Conservation (phyloP, 2,888 invertebrate species). For the Proisotoma minuta region DNA sequence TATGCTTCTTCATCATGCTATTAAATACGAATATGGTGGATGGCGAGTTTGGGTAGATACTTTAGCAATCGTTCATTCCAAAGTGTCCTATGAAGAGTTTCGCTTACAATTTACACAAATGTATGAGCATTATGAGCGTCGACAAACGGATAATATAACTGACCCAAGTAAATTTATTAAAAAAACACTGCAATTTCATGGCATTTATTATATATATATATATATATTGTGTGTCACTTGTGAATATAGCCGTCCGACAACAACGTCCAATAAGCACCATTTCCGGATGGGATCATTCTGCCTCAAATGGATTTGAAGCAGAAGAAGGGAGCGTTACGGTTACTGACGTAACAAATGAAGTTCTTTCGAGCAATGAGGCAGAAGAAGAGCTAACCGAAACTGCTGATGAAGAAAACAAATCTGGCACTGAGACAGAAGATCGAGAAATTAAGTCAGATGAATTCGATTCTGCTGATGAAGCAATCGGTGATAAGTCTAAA, state of each 20-base stretch:
- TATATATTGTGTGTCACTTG: neutral
- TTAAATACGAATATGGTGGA: conserved; percentile 98
- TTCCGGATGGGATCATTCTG: conserved; percentile 78
- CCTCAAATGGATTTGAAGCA: conserved; percentile 37
- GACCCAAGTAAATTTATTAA: too few species aligned
- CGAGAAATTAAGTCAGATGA: conserved; percentile 16
- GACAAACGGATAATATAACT: conserved; percentile 88
- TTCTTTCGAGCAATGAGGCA: conserved; percentile 10
- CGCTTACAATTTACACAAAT: conserved; percentile 95
- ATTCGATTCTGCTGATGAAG: conserved; percentile 11
- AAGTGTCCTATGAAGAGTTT: conserved; percentile 98
- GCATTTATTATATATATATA: neutral
- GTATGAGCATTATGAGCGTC: conserved; percentile 92
- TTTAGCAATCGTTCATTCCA: conserved; percentile 96
- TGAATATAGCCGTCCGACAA: conserved; percentile 78
- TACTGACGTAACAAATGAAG: conserved; percentile 44
- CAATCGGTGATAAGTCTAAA: neutral
- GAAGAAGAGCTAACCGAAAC: conserved; percentile 15
- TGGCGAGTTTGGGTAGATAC: conserved; percentile 99
- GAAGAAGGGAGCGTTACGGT: conserved; percentile 36
- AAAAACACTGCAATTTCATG: neutral
- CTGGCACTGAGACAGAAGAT: conserved; percentile 18
- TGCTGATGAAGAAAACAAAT: conserved; percentile 21
- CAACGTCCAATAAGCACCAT: conserved; percentile 93
- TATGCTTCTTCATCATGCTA: conserved; percentile 96